A percentile compares a stretch with the other conserved stretches of the same genome.
Conservation (phyloP, 2,797 vertebrate genomes). For the Apogon hyalosoma region DNA sequence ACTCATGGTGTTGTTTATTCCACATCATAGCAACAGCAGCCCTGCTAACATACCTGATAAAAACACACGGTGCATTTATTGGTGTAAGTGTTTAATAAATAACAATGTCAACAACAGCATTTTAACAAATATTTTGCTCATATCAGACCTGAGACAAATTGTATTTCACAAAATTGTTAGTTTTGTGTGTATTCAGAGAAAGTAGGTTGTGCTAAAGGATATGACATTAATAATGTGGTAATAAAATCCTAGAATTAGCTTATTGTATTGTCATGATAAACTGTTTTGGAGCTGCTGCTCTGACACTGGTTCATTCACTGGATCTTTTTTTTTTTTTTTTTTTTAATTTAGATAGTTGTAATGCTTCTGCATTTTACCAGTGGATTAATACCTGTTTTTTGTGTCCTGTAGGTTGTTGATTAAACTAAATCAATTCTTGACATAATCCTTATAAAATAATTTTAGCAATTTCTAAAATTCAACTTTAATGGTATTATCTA, state of each 20-base stretch:
- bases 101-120: slow-evolving; percentile 83
- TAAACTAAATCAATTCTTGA: no score
- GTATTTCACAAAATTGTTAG: slow-evolving; percentile 34
- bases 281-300: slow-evolving; percentile 10
- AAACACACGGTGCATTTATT: slow-evolving; percentile 72
- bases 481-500: no score
- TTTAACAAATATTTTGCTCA: slow-evolving; percentile 62
- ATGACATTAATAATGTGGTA: slow-evolving; percentile 17
- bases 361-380: no score
- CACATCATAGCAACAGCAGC: slow-evolving; percentile 12
- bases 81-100: slow-evolving; percentile 97
- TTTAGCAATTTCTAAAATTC: no score
- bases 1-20: slow-evolving; percentile 11
- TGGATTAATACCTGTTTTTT: no score
- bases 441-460: no score
- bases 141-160: slow-evolving; percentile 68
- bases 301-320: slow-evolving; percentile 24
- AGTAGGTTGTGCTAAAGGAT: slow-evolving; percentile 18
- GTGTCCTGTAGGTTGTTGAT: no score
- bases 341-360: no score
- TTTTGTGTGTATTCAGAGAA: slow-evolving; percentile 18
- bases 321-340: no score
- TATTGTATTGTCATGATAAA: slow-evolving; percentile 29
- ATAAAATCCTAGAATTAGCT: slow-evolving; percentile 27
- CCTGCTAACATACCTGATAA: slow-evolving; percentile 5